Conservation (phyloP, 1,140 invertebrate species). For the Epicauta chinensis region DNA sequence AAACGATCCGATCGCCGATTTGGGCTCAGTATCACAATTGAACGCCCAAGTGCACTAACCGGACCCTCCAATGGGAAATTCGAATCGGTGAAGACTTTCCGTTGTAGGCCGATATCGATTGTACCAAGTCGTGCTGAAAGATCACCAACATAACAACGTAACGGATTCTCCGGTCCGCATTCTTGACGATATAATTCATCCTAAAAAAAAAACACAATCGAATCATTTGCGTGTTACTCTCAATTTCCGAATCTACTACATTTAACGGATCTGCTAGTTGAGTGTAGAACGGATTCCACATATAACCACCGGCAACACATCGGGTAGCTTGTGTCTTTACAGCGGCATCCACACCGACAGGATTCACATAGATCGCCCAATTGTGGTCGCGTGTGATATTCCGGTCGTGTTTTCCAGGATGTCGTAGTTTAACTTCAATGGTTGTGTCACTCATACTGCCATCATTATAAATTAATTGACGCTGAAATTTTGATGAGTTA, state of each 20-base stretch:
- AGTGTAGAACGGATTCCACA: slow-evolving; percentile 91
- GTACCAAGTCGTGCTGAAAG: slow-evolving; percentile 76
- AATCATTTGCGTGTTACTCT: neutral
- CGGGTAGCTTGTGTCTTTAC: slow-evolving; percentile 70
- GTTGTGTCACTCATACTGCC: slow-evolving; percentile 81
- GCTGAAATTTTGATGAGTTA: slow-evolving; percentile 47
- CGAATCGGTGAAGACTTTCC: slow-evolving; percentile 74
- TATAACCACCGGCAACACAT: slow-evolving; percentile 83
- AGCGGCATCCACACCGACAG: slow-evolving; percentile 85
- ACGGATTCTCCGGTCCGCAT: slow-evolving; percentile 78
- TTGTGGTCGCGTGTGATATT: slow-evolving; percentile 78
- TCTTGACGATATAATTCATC: slow-evolving; percentile 78
- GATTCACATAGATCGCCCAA: slow-evolving; percentile 91
- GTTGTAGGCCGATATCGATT: slow-evolving; percentile 72
- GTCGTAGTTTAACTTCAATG: slow-evolving; percentile 78
- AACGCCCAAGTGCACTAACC: slow-evolving; percentile 72
- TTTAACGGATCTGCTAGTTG: slow-evolving; percentile 83
- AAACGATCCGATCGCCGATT: slow-evolving; percentile 64
- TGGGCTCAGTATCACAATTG: slow-evolving; percentile 77
- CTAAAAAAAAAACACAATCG: slow-evolving; percentile 42
- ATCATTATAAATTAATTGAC: slow-evolving; percentile 80
- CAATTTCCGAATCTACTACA: slow-evolving; percentile 51
- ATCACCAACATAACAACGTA: slow-evolving; percentile 92
- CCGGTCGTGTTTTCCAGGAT: slow-evolving; percentile 75
- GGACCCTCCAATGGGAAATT: slow-evolving; percentile 80